Evolutionary conservation across 2,113 vertebrate genomes (phyloP), one percentile per base, ranked within the genome.

Genomic region (Corythaixoides concolor): DNA sequence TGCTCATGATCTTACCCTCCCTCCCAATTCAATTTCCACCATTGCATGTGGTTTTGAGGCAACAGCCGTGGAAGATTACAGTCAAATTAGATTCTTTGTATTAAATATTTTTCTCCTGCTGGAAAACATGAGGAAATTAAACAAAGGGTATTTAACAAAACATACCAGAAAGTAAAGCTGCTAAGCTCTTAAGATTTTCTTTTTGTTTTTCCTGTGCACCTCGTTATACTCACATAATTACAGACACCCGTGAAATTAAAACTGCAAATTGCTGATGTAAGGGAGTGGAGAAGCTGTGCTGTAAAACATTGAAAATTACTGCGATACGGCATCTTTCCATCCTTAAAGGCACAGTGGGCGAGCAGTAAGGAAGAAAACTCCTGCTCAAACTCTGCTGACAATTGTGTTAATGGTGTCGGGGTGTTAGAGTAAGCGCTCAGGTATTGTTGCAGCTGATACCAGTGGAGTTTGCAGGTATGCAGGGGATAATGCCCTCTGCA

Each of bases 361-460:
- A 62, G 11, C 11, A 1, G 37, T 8, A 26, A 45, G 66, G 37
- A 43, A 58, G 63, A 7, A 8, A 39, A 66, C 6, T 70, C 68
- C 85, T 26, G 79, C 53, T 45, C 67, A 27, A 21, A 11, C 56
- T 53, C 85, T 56, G 66, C 70, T 35, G 68, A 3, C 23, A 15
- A 0, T 6, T 6, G 21, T 15, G 70, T n/a, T 20, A 47, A 15
- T 15, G 7, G 39, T 30, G 6, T 5, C 14, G 79, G 62, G 88
- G 5, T 35, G 62, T 10, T 0, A 3, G 32, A 47, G 62, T 5
- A 68, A 75, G 80, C 17, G 17, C 53, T 26, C 20, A 1, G 12
- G 0, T 0, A 0, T 1, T 8, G 1, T 1, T 39, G 7, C 22
- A 5, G n/a, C 55, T 20, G 33, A 3, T 3, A 13, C 15, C 53